These are phyloP conservation scores for Hassar affinis DNA, from an alignment of 2,113 vertebrate genomes.

Conservation along the genomic window DNA sequence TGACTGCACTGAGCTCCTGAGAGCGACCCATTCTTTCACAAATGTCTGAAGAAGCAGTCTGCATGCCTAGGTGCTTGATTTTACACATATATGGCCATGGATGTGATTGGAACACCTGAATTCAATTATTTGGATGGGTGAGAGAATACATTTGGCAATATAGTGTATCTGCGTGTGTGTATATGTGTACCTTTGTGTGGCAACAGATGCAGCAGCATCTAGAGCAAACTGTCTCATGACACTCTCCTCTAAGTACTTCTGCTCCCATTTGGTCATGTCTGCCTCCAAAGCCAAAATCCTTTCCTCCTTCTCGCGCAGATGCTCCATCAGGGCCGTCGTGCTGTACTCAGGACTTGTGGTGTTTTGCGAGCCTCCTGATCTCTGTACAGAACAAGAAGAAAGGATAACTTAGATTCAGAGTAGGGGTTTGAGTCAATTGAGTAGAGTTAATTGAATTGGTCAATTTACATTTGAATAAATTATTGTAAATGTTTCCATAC, in stretches of 20 bases:
- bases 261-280: constrained; percentile 99
- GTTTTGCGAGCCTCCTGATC: constrained; percentile 83
- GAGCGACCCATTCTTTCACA: no score
- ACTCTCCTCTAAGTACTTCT: constrained; percentile 97
- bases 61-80: no score
- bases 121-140: no score
- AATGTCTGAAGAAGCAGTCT: no score
- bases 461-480: no score
- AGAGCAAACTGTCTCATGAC: constrained; percentile 98
- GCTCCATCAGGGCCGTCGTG: constrained; percentile 86
- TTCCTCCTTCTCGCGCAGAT: constrained; percentile 95
- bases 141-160: no score
- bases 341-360: constrained; percentile 79
- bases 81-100: no score
- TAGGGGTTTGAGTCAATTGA: background rate
- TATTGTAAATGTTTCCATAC: background rate
- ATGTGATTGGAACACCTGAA: no score
- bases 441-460: background rate
- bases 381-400: constrained; percentile 66
- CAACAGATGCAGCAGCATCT: constrained; percentile 91
- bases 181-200: constrained; percentile 68
- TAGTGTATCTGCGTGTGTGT: background rate
- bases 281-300: constrained; percentile 94
- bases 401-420: background rate
- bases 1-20: no score